Evolutionary conservation across 2,113 vertebrate species (phyloP).

Genomic region (Litocranius walleri): DNA sequence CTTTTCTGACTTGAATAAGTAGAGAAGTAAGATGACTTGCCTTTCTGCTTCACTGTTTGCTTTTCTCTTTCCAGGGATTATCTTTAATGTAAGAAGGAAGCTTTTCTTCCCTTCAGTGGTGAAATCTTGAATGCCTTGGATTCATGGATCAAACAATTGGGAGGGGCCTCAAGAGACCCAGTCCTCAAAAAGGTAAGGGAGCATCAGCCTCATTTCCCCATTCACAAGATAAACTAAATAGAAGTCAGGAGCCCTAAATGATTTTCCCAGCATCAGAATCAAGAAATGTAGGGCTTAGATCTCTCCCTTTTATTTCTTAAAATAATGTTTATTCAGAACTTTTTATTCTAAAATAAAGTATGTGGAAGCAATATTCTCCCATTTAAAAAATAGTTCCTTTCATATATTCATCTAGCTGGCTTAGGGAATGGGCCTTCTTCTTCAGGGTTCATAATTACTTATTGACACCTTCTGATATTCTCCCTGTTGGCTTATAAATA

Average conservation of each 20-base stretch:
- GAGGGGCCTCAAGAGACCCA: background rate
- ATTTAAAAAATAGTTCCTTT: background rate
- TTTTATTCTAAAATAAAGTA: constrained; percentile 33
- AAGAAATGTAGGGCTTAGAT: background rate
- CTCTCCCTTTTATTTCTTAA: constrained; percentile 25
- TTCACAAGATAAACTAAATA: background rate
- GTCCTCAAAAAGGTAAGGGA: background rate
- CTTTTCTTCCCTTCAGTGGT: background rate
- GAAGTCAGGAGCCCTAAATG: background rate
- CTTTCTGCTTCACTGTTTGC: background rate
- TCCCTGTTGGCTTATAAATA: constrained; percentile 29
- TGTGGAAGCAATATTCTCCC: background rate
- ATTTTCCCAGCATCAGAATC: background rate
- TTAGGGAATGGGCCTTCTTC: background rate
- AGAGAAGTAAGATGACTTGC: background rate
- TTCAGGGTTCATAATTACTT: constrained; percentile 31
- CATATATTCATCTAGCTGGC: background rate
- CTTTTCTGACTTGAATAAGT: background rate
- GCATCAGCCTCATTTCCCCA: background rate
- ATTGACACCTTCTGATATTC: constrained; percentile 37
- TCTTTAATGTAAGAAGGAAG: constrained; percentile 10
- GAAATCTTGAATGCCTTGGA: background rate
- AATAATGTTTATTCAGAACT: constrained; percentile 11
- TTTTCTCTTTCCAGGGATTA: constrained; percentile 7
- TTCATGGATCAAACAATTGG: background rate